phyloP scores from a whole-genome alignment of 2,113 vertebrate genomes.

The Protobothrops flavoviridis region DNA sequence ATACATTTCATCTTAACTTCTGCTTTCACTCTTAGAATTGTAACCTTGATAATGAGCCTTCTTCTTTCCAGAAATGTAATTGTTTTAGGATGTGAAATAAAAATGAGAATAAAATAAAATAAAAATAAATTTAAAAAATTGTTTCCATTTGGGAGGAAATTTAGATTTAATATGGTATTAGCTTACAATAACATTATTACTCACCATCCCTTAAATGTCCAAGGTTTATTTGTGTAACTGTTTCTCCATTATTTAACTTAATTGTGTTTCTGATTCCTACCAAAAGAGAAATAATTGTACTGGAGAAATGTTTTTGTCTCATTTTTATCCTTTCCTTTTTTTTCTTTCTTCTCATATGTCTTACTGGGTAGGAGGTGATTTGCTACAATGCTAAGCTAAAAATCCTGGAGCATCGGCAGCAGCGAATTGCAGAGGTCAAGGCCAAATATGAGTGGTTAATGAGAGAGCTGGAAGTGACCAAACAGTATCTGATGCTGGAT shows the following conservation, averaged over 20 bases:
- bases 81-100: slow-evolving; percentile 1
- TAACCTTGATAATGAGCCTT: not conserved
- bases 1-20: not conserved
- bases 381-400: slow-evolving; percentile 88
- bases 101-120: not conserved
- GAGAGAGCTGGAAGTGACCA: slow-evolving; percentile 94
- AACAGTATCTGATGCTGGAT: slow-evolving; percentile 95
- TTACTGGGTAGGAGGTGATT: slow-evolving; percentile 75
- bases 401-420: slow-evolving; percentile 91
- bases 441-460: slow-evolving; percentile 94
- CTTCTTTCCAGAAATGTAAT: not conserved
- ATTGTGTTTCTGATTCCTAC: slow-evolving; percentile 36
- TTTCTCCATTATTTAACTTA: slow-evolving; percentile 20
- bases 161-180: slow-evolving; percentile 35
- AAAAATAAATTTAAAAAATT: no score
- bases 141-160: not conserved
- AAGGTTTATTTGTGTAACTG: not conserved
- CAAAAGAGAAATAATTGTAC: not conserved
- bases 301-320: not conserved
- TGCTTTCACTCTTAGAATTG: not conserved
- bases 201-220: not conserved
- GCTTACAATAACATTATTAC: not conserved
- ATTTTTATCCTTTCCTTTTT: not conserved
- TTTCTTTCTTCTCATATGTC: not conserved
- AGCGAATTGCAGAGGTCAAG: slow-evolving; percentile 90